Evolutionary conservation across 2,888 invertebrate genomes (phyloP).

Genomic region (Euclidia mi): DNA sequence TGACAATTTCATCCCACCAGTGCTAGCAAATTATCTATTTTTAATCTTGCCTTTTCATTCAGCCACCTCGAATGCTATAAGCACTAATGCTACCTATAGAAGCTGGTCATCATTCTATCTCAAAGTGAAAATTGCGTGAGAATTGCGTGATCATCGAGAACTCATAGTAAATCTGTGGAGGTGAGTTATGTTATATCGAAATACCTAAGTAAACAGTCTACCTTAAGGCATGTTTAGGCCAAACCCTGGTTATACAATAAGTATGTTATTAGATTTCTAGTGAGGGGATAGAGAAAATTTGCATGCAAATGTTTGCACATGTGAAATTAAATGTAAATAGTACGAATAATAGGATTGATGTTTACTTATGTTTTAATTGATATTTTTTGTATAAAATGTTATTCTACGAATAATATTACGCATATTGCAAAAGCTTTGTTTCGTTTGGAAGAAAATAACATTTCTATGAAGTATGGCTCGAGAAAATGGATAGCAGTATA

Average conservation of each 20-base stretch:
- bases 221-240: slow-evolving; percentile 59
- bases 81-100: too few relatives aligned
- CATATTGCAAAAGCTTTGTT: too few relatives aligned
- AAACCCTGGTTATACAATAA: slow-evolving; percentile 68
- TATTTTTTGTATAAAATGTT: background rate
- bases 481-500: too few relatives aligned
- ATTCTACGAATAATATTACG: too few relatives aligned
- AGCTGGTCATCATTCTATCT: background rate
- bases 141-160: slow-evolving; percentile 16
- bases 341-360: slow-evolving; percentile 9
- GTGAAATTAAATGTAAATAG: slow-evolving; percentile 20
- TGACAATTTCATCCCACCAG: too few relatives aligned
- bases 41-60: too few relatives aligned
- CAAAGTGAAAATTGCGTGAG: background rate
- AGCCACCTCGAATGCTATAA: too few relatives aligned
- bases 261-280: slow-evolving; percentile 69
- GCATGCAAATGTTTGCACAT: slow-evolving; percentile 43
- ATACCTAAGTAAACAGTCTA: slow-evolving; percentile 69
- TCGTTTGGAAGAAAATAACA: too few relatives aligned
- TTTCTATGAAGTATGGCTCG: too few relatives aligned
- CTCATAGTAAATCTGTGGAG: slow-evolving; percentile 38
- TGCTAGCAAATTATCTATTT: too few relatives aligned
- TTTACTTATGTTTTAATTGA: slow-evolving; percentile 15
- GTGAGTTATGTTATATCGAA: slow-evolving; percentile 69
- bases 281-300: slow-evolving; percentile 45